Evolutionary conservation across 2,888 invertebrate genomes (phyloP), one percentile per base, ranked within the genome.

Genomic region (Polyploca ridens): DNA sequence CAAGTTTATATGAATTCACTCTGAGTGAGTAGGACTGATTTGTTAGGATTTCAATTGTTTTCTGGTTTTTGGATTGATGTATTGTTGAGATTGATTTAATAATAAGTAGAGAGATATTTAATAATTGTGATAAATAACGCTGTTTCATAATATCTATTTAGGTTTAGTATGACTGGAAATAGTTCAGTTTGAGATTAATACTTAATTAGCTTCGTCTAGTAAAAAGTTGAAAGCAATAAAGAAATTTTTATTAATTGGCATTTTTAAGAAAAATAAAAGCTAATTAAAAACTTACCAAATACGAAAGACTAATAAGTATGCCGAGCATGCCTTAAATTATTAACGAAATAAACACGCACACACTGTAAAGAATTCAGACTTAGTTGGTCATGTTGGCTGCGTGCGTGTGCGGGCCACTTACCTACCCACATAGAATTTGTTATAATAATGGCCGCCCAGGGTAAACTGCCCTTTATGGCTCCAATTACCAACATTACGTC

Each of bases 401-500:
- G 64, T 84, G 86, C 83, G 85, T 87, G 85, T 72, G 75, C 66
- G 64, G 65, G 67, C 76, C 74, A 76, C 75, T 80, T 81, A 77
- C 74, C 71, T 71, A 78, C 75, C 66, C 57, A 66, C 72, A 69
- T 69, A 78, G 78, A 85, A 87, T 88, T 86, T 79, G 84, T 85
- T 86, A 86, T 85, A 83, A 82, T 86, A 88, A 86, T 81, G 79
- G 75, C 76, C 70, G 74, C 72, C 83, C 73, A 70, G 83, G 83
- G 84, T 80, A 79, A 89, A 87, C 82, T 83, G 81, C 82, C 85
- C 80, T 88, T 88, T 86, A 88, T 85, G 72, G 82, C 81, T 76
- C 81, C 87, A 88, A 89, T 90, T 90, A 89, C 85, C 75, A 74
- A 76, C 78, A 84, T 84, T 84, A 86, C 79, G 80, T 81, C 74